These are phyloP conservation scores for Gallinago nigripennis DNA, from an alignment of 2,797 vertebrate genomes.

Conservation along the genomic window DNA sequence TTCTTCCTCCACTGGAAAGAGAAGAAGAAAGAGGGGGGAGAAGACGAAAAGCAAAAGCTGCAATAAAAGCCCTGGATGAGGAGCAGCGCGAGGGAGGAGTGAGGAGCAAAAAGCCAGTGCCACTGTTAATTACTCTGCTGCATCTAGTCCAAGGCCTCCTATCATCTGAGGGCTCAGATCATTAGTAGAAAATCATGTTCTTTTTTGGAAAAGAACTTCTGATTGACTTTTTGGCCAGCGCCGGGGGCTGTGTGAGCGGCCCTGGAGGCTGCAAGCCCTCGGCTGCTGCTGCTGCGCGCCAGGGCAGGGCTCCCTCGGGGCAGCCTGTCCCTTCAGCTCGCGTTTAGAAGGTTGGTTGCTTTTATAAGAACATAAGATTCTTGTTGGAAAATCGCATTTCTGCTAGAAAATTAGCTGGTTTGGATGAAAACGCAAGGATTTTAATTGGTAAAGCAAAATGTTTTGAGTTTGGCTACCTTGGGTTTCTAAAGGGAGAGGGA, in stretches of 20 bases:
- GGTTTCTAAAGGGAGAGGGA: not conserved
- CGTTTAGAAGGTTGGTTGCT: not conserved
- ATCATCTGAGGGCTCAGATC: not conserved
- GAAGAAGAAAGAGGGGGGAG: not conserved
- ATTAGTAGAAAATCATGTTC: not conserved
- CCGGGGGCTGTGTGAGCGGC: rapidly evolving
- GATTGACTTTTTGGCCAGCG: not conserved
- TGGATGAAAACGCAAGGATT: not conserved
- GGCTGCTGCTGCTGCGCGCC: rapidly evolving
- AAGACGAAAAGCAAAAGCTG: not conserved
- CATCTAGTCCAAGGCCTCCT: not conserved
- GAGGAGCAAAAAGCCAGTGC: not conserved
- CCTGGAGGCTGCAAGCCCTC: not conserved
- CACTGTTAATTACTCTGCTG: not conserved
- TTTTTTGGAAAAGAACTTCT: not conserved
- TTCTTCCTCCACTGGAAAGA: not conserved
- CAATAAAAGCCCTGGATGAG: not conserved
- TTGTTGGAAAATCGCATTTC: not conserved
- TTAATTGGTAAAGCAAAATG: not conserved
- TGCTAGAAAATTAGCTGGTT: not conserved
- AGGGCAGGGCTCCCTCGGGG: not conserved
- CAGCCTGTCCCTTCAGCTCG: not conserved
- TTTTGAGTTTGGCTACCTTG: not conserved
- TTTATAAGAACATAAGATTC: not conserved
- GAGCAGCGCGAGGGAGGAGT: not conserved